phyloP scores from a whole-genome alignment of 2,797 vertebrate species.

The Graptemys geographica region DNA sequence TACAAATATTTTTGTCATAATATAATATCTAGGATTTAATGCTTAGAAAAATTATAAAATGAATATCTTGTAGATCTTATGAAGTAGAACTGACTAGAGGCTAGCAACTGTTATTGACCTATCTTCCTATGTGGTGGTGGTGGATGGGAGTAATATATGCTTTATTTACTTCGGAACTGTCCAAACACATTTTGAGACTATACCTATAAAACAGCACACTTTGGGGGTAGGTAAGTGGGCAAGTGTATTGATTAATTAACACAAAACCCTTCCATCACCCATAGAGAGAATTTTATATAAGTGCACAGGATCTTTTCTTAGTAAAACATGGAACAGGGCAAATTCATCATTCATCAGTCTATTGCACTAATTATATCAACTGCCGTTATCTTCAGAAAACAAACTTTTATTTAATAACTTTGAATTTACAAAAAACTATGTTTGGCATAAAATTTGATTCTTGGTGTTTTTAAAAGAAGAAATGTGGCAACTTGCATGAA shows the following conservation, averaged over 20 bases:
- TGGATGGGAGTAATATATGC: slow-evolving; percentile 21
- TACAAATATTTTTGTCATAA: neutral
- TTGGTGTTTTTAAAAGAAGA: slow-evolving; percentile 52
- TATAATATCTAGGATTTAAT: neutral
- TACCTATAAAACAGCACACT: slow-evolving; percentile 73
- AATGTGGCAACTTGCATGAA: slow-evolving; percentile 9
- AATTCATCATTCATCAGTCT: slow-evolving; percentile 71
- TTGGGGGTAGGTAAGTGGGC: slow-evolving; percentile 65
- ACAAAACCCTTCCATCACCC: slow-evolving; percentile 72
- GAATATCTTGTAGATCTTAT: neutral
- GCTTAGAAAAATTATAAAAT: neutral
- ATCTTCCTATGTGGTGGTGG: slow-evolving; percentile 30
- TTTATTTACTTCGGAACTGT: slow-evolving; percentile 70
- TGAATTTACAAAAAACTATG: slow-evolving; percentile 52
- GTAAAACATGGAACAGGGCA: slow-evolving; percentile 75
- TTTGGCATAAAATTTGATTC: slow-evolving; percentile 55
- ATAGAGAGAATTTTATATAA: slow-evolving; percentile 72
- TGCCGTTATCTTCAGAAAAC: slow-evolving; percentile 70
- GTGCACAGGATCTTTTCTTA: slow-evolving; percentile 76
- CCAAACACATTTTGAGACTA: slow-evolving; percentile 68
- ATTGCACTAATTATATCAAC: slow-evolving; percentile 76
- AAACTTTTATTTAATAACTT: slow-evolving; percentile 76
- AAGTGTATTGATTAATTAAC: slow-evolving; percentile 76
- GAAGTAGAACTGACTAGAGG: neutral
- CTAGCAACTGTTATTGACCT: slow-evolving; percentile 1